Conservation (phyloP, 2,888 invertebrate species). For the Trichacis sp. region DNA sequence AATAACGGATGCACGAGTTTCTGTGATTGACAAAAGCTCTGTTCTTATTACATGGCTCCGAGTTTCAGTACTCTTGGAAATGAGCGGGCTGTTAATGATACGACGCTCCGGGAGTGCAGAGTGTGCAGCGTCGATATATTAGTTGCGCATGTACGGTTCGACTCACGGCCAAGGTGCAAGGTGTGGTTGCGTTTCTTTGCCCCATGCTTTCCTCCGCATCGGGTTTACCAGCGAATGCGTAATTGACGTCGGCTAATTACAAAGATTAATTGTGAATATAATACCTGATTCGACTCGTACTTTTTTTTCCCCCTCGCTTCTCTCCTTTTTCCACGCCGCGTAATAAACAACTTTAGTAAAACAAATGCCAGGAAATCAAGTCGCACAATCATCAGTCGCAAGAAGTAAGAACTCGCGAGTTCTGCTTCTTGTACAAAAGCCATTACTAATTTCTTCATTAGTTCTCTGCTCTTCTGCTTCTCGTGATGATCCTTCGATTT, state of each 20-base stretch:
- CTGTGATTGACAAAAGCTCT: too few species aligned
- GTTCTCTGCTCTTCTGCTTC: not conserved
- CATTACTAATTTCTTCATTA: slow-evolving; percentile 5
- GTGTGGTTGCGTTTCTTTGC: slow-evolving; percentile 14
- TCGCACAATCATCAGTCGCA: not conserved
- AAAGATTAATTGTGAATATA: slow-evolving; percentile 15
- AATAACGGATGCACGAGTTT: too few species aligned
- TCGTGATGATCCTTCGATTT: too few species aligned
- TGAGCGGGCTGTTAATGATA: not conserved
- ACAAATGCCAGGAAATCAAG: slow-evolving; percentile 4
- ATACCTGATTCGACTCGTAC: not conserved
- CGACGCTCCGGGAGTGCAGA: not conserved
- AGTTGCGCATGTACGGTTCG: too few species aligned
- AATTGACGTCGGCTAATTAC: slow-evolving; percentile 12
- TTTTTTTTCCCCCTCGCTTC: not conserved
- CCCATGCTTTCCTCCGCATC: slow-evolving; percentile 15
- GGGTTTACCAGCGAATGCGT: slow-evolving; percentile 4
- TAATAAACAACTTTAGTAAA: not conserved
- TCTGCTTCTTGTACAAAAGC: slow-evolving; percentile 1
- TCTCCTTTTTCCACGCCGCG: not conserved
- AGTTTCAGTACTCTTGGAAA: slow-evolving; percentile 6
- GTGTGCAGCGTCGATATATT: too few species aligned
- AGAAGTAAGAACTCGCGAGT: not conserved
- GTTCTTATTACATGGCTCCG: too few species aligned
- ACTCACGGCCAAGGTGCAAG: slow-evolving; percentile 19